Evolutionary conservation across 1,140 invertebrate species (phyloP).

Genomic region (Aradophagus sp.): DNA sequence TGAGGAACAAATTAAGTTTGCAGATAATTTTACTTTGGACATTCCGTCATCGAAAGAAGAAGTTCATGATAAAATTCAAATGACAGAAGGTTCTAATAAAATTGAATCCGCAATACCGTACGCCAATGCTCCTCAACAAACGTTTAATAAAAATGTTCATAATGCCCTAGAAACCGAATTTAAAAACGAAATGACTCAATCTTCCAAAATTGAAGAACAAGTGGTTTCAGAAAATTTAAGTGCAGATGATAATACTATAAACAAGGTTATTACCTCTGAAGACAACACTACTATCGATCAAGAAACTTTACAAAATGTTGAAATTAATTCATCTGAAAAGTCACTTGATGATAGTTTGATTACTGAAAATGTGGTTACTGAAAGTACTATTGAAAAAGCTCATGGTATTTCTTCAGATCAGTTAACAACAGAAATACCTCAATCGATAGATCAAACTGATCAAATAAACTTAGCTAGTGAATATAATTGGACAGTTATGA

Average conservation of each 20-base stretch:
- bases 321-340: constrained; percentile 9
- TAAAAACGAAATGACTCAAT: too few species aligned
- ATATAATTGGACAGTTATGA: constrained; percentile 52
- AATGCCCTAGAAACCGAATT: too few species aligned
- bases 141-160: too few species aligned
- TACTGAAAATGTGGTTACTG: constrained; percentile 2
- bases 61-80: too few species aligned
- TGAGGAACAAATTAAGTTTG: too few species aligned
- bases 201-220: too few species aligned
- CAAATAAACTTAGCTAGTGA: constrained; percentile 45
- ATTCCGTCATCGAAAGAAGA: too few species aligned
- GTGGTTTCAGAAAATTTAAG: constrained; percentile 1
- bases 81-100: too few species aligned
- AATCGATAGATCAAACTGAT: constrained; percentile 47
- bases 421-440: constrained; percentile 17
- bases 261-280: constrained; percentile 2
- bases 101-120: too few species aligned
- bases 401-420: constrained; percentile 8
- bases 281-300: not conserved
- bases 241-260: not conserved
- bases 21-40: too few species aligned
- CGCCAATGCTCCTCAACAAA: too few species aligned
- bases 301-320: constrained; percentile 15
- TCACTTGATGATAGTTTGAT: constrained; percentile 7
- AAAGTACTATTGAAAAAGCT: constrained; percentile 6